Evolutionary conservation across 2,113 vertebrate genomes (phyloP), one percentile per base, ranked within the genome.

Genomic region (Shinisaurus crocodilurus): DNA sequence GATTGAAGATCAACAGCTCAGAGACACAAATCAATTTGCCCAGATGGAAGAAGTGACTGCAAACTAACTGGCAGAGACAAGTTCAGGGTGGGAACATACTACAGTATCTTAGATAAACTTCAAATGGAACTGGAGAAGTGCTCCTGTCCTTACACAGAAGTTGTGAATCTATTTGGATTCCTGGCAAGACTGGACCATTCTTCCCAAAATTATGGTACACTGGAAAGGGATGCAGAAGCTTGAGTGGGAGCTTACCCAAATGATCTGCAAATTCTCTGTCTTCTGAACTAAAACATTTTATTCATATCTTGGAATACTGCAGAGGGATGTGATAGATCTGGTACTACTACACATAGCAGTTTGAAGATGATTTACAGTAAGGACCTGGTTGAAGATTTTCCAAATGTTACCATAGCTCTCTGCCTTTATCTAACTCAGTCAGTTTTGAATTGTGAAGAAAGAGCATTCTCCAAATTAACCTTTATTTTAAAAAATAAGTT

Each of bases 11-110:
- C 57, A 43, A 83, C n/a, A 16, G 5, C 81, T 40, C 32, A 10
- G 40, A 83, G 82, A 60, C 82, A 83, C 40, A 43, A 83, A 83
- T 65, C 82, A 83, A 29, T 83, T 83, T 83, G 29, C 82, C 40
- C 57, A 43, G 82, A 65, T 65, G 25, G 82, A 83, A 83, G 63
- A 83, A 54, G 57, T 82, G 54, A 82, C 50, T 10, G 1, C 9
- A 60, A 40, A 54, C 57, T 83, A 43, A 83, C 60, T 1, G 82
- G 63, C 37, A 83, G 12, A 83, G 57, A 65, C 82, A 83, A 65
- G 13, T 83, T 83, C 57, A 65, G 82, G 37, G 57, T 37, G 37
- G 82, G 63, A 63, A 60, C 57, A 83, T 65, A 29, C 40, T 10
- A 40, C 40, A 63, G 37, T 63, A 65, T 29, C 60, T 83, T 60